These are phyloP conservation scores for Sycophila texana DNA, from an alignment of 2,888 invertebrate genomes.

Conservation along the genomic window DNA sequence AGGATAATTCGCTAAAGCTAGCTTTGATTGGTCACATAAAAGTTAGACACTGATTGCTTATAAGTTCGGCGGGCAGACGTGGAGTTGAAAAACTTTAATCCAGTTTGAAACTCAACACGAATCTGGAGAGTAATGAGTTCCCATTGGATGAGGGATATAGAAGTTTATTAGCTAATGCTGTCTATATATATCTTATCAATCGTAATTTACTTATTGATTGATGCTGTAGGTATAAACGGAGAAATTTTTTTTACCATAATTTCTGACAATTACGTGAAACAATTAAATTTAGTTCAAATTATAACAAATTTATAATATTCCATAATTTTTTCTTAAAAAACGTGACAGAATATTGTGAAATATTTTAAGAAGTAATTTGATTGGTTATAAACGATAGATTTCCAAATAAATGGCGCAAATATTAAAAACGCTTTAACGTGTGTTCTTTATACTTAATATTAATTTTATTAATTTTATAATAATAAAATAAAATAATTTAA, in stretches of 20 bases:
- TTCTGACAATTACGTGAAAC: no score
- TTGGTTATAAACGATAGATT: no score
- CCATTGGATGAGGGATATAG: conserved; percentile 34
- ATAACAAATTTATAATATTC: not conserved
- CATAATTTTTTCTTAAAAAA: no score
- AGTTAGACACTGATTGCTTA: conserved; percentile 52
- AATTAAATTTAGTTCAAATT: no score
- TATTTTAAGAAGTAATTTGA: no score
- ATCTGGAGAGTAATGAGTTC: conserved; percentile 37
- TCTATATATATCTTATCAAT: not conserved
- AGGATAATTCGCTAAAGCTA: conserved; percentile 33
- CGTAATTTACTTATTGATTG: no score
- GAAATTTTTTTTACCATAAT: no score
- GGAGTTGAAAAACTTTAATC: conserved; percentile 51
- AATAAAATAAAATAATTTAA: no score
- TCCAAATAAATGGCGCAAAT: not conserved
- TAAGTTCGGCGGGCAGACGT: conserved; percentile 38
- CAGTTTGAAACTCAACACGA: conserved; percentile 35
- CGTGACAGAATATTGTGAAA: not conserved
- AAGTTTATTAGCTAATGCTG: conserved; percentile 12
- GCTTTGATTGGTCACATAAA: conserved; percentile 50
- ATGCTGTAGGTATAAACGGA: no score
- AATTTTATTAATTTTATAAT: no score
- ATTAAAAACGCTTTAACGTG: not conserved
- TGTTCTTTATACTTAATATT: no score